Evolutionary conservation across 1,140 invertebrate species (phyloP).

Genomic region (Ips nitidus): DNA sequence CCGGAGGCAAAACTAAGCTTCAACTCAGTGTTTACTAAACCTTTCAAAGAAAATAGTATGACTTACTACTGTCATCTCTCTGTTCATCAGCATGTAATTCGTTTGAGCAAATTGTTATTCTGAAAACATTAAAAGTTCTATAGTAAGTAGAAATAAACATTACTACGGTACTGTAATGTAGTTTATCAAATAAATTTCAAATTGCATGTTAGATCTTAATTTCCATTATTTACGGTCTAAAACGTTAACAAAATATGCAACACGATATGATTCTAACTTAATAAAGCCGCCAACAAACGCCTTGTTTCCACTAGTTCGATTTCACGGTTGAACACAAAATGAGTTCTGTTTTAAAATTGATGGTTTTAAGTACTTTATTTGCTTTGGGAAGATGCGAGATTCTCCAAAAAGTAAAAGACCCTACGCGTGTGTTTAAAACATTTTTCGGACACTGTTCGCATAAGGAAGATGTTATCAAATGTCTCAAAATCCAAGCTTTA

Average conservation of each 20-base stretch:
- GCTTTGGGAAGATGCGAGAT: neutral
- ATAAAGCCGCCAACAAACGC: slow-evolving; percentile 22
- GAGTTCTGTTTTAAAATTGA: neutral
- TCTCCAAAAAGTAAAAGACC: neutral
- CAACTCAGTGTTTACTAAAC: no score
- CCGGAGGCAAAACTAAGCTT: no score
- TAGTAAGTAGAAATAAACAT: no score
- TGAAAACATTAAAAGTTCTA: no score
- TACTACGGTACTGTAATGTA: neutral
- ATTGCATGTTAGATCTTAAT: slow-evolving; percentile 27
- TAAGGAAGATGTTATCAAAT: slow-evolving; percentile 63
- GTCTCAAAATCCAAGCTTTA: slow-evolving; percentile 66
- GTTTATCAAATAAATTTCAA: neutral
- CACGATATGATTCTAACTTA: slow-evolving; percentile 22
- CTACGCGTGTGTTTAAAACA: slow-evolving; percentile 9
- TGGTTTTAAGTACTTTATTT: neutral
- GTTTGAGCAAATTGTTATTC: no score
- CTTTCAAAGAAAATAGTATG: no score
- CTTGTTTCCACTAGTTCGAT: slow-evolving; percentile 13
- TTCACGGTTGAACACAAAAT: neutral
- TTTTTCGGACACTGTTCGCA: slow-evolving; percentile 58
- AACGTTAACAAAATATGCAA: slow-evolving; percentile 12
- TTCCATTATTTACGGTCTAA: slow-evolving; percentile 35
- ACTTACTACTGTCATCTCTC: no score
- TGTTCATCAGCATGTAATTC: no score